Conservation (phyloP, 2,888 invertebrate species). For the Erebia ligea region DNA sequence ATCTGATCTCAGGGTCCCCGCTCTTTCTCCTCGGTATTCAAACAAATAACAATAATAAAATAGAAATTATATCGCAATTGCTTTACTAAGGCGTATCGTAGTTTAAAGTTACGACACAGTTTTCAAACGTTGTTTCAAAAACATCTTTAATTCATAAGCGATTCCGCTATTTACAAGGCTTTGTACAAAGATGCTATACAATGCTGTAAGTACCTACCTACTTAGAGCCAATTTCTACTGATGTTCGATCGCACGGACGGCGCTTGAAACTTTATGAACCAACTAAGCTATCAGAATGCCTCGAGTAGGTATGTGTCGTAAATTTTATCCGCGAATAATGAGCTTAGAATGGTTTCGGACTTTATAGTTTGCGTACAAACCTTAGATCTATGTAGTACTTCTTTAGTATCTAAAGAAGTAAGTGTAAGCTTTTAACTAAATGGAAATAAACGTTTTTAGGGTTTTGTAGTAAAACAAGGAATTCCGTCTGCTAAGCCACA, state of each 20-base stretch:
- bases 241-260: neutral
- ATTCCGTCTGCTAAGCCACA: too few species aligned
- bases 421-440: too few species aligned
- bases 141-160: constrained; percentile 20
- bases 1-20: too few species aligned
- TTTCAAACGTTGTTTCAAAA: constrained; percentile 9
- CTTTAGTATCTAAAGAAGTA: too few species aligned
- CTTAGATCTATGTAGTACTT: too few species aligned
- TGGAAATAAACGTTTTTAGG: too few species aligned
- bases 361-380: too few species aligned
- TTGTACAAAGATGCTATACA: neutral
- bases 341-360: too few species aligned
- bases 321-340: neutral
- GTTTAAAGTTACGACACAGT: constrained; percentile 11
- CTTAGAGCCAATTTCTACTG: constrained; percentile 11
- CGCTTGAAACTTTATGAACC: constrained; percentile 4
- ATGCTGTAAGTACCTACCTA: too few species aligned
- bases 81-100: constrained; percentile 1
- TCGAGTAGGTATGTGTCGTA: neutral
- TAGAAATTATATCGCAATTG: neutral
- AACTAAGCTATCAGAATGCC: constrained; percentile 5
- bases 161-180: constrained; percentile 18
- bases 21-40: too few species aligned
- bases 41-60: too few species aligned
- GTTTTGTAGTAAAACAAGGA: too few species aligned